phyloP scores from a whole-genome alignment of 2,113 vertebrate species.

The Collichthys lucidus region DNA sequence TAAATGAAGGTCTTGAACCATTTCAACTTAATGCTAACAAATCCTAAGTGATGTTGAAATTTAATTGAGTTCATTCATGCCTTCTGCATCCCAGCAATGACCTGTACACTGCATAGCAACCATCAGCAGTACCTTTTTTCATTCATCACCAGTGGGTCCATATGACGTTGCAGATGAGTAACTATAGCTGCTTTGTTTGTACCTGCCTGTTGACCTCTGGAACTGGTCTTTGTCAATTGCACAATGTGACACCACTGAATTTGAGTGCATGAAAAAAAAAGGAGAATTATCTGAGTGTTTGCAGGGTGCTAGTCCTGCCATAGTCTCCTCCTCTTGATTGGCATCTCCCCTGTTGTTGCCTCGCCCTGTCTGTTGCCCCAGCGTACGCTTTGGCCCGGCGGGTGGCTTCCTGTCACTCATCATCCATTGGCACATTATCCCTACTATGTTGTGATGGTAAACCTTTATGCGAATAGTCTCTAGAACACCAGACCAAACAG shows the following conservation, averaged over 20 bases:
- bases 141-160: slow-evolving; percentile 21
- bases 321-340: slow-evolving; percentile 53
- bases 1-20: not conserved
- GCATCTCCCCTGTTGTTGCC: slow-evolving; percentile 18
- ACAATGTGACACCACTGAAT: slow-evolving; percentile 1
- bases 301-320: slow-evolving; percentile 4
- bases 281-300: slow-evolving; percentile 3
- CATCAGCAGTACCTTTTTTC: slow-evolving; percentile 4
- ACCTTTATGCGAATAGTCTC: slow-evolving; percentile 24
- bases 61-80: not conserved
- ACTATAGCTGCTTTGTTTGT: slow-evolving; percentile 49
- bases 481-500: slow-evolving; percentile 31
- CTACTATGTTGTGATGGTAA: slow-evolving; percentile 13
- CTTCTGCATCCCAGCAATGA: slow-evolving; percentile 30
- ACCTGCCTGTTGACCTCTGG: slow-evolving; percentile 50
- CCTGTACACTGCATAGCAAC: slow-evolving; percentile 34
- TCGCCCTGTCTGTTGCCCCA: not conserved
- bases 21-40: not conserved
- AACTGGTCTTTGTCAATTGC: slow-evolving; percentile 23
- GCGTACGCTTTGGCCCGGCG: slow-evolving; percentile 42
- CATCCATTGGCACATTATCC: slow-evolving; percentile 16
- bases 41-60: not conserved
- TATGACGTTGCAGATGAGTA: slow-evolving; percentile 56
- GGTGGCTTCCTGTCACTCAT: slow-evolving; percentile 59
- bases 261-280: slow-evolving; percentile 17